Evolutionary conservation across 2,113 vertebrate species (phyloP).

Genomic region (Siphamia tubifer): DNA sequence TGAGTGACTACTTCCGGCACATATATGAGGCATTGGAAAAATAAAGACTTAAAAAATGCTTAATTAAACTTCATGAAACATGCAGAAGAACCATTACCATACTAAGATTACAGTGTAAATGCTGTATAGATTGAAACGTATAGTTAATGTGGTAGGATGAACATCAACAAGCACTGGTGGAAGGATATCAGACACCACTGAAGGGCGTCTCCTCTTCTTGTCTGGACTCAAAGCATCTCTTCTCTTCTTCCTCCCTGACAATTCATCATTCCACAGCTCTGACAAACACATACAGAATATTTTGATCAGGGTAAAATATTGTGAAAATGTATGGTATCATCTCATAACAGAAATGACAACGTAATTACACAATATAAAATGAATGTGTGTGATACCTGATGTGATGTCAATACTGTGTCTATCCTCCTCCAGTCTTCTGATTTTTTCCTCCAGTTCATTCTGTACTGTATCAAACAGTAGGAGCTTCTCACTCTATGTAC

Average conservation of each 20-base stretch:
- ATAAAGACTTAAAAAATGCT: no score
- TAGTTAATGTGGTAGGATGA: neutral
- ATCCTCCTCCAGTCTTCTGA: slow-evolving; percentile 94
- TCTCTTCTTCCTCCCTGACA: slow-evolving; percentile 90
- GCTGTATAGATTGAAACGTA: neutral
- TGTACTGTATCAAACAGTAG: slow-evolving; percentile 93
- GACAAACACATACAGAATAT: neutral
- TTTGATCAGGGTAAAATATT: neutral
- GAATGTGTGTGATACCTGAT: slow-evolving; percentile 78
- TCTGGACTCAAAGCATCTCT: slow-evolving; percentile 94
- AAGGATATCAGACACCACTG: slow-evolving; percentile 97
- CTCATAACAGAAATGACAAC: neutral
- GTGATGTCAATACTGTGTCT: slow-evolving; percentile 96
- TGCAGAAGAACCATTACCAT: no score
- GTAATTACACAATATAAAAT: neutral
- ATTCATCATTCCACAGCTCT: slow-evolving; percentile 96
- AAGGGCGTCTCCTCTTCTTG: slow-evolving; percentile 91
- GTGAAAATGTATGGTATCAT: neutral
- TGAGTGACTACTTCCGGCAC: no score
- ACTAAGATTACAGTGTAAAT: no score
- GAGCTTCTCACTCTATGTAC: slow-evolving; percentile 90
- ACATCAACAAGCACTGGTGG: neutral
- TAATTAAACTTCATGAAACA: no score
- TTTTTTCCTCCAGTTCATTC: slow-evolving; percentile 96
- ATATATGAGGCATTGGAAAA: no score